Percentiles rank a stretch among this genome's conserved stretches.
Conservation (phyloP, 2,113 vertebrate genomes). For the Ictalurus punctatus region DNA sequence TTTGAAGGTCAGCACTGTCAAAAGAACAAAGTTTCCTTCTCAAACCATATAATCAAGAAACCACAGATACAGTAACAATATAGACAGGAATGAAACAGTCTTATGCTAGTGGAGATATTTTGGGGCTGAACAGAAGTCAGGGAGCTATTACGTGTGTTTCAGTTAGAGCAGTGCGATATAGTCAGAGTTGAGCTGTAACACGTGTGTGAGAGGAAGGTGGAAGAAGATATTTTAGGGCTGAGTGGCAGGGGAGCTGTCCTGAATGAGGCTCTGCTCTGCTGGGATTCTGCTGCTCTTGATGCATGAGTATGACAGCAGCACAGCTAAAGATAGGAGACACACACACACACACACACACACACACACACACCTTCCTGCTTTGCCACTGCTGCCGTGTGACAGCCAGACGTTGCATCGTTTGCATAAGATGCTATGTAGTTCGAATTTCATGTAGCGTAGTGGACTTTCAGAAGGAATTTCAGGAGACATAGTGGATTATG, state of each 20-base stretch:
- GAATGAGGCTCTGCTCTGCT: slow-evolving; percentile 48
- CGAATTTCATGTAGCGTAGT: background rate
- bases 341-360: slow-evolving; percentile 7
- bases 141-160: background rate
- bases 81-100: background rate
- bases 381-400: slow-evolving; percentile 17
- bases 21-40: background rate
- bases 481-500: background rate
- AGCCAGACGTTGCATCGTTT: slow-evolving; percentile 17
- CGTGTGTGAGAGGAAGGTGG: slow-evolving; percentile 28
- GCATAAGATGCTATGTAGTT: background rate
- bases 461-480: background rate
- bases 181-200: slow-evolving; percentile 33
- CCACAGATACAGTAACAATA: background rate
- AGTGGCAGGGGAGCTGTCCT: slow-evolving; percentile 54
- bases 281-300: slow-evolving; percentile 44
- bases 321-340: slow-evolving; percentile 48
- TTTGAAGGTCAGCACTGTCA: slow-evolving; percentile 12
- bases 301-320: slow-evolving; percentile 44
- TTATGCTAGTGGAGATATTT: background rate
- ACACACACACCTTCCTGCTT: slow-evolving; percentile 11
- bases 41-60: slow-evolving; percentile 1
- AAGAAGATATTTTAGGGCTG: slow-evolving; percentile 45
- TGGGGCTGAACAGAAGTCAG: background rate
- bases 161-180: background rate